Percentiles rank a stretch among this genome's conserved stretches.
These are phyloP conservation scores for Acanthornis magna DNA, from an alignment of 2,797 vertebrate genomes.

Conservation along the genomic window DNA sequence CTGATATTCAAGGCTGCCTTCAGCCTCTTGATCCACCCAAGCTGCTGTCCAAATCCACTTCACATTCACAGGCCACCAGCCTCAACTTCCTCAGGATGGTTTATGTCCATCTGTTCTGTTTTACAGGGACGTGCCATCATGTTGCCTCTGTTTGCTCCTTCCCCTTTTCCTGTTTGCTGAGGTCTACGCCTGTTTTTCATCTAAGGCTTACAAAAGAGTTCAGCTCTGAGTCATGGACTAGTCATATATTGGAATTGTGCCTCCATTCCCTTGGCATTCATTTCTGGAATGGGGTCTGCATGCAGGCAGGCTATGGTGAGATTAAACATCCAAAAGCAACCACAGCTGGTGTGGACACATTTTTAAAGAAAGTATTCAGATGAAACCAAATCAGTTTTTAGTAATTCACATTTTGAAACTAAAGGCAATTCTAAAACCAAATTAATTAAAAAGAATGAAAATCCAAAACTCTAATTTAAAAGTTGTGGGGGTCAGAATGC, in stretches of 20 bases:
- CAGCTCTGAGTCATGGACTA: background rate
- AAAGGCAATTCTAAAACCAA: background rate
- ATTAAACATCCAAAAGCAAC: background rate
- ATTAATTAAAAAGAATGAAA: background rate
- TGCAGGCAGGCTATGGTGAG: background rate
- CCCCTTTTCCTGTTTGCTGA: background rate
- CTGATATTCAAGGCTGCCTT: background rate
- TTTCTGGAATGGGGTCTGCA: background rate
- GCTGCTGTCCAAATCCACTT: background rate
- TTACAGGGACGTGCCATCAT: rapidly evolving
- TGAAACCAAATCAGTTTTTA: background rate
- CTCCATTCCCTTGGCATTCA: background rate
- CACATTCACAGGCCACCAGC: background rate
- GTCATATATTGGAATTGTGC: background rate
- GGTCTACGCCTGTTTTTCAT: background rate
- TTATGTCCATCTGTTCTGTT: background rate
- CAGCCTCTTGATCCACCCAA: background rate
- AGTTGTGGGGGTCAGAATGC: background rate
- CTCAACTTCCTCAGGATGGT: background rate
- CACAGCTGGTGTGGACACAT: background rate
- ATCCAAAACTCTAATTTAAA: background rate
- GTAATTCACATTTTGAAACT: background rate
- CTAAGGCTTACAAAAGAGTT: background rate
- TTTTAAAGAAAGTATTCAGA: background rate
- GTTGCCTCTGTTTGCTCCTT: background rate